Conservation (phyloP, 2,797 vertebrate genomes). For the Vespertilio murinus region DNA sequence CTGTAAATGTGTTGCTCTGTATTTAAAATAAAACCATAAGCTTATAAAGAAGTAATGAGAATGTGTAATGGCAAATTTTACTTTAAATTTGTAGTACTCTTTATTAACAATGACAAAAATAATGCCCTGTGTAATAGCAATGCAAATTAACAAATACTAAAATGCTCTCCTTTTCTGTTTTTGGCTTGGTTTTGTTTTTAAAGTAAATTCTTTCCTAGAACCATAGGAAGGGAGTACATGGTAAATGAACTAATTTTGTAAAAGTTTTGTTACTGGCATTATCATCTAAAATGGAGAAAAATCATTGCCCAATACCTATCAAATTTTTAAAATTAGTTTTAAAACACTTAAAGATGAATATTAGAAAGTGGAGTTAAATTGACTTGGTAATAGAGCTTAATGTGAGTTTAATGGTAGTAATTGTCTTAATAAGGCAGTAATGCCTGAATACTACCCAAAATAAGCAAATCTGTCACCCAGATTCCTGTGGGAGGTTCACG, state of each 20-base stretch:
- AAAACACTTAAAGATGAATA: constrained; percentile 19
- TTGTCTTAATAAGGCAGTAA: neutral
- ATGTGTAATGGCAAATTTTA: neutral
- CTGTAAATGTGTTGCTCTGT: neutral
- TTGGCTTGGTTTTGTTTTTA: constrained; percentile 5
- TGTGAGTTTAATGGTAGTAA: neutral
- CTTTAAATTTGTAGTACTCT: neutral
- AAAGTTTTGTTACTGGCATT: neutral
- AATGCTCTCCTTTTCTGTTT: neutral
- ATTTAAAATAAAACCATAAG: constrained; percentile 13
- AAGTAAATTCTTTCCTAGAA: constrained; percentile 38
- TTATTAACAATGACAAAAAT: neutral
- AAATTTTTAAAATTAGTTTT: constrained; percentile 24
- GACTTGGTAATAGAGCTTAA: neutral
- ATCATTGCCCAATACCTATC: neutral
- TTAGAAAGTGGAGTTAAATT: neutral
- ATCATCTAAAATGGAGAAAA: neutral
- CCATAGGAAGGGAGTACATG: neutral
- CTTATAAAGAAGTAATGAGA: neutral
- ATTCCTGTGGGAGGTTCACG: neutral
- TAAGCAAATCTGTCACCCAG: constrained; percentile 11
- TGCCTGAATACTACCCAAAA: neutral
- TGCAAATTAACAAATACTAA: neutral
- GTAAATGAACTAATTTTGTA: neutral
- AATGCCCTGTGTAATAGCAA: neutral